Evolutionary conservation across 1,140 invertebrate species (phyloP), one percentile per base, ranked within the genome.

Genomic region (Hirudo medicinalis): DNA sequence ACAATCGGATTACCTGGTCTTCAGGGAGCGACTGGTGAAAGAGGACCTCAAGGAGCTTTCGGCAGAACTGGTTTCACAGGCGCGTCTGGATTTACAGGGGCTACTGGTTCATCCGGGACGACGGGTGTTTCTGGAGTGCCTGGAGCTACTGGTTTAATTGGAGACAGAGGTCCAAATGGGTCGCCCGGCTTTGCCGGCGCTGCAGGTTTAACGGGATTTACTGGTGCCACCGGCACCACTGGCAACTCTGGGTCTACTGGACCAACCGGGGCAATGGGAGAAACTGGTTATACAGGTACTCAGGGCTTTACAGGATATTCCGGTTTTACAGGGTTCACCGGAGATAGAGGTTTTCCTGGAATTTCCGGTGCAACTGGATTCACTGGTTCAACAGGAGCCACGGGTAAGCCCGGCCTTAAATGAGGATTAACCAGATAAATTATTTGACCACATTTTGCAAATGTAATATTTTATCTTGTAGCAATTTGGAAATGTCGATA

Each of bases 51-150:
- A 19, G 69, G 69, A 20, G 40, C 9, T 36, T 1, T 1, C 6
- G 69, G 69, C 11, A 19, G 11, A 25, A 49, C 69, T 22, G 69
- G 69, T 70, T 25, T 19, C 43, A 70, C 69, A 54, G 69, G 69
- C 27, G 17, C 49, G 13, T 27, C 53, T 49, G 69, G 69, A 49
- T 25, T 25, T 49, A 49, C 69, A 2, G 67, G 67, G 2, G 40
- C 67, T 1, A 43, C 67, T 17, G 69, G 69, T n/a, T 20, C 29
- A 53, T 49, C 69, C 32, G 69, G 69, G 17, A 19, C 8, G 9
- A 13, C 69, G 19, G 69, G 69, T 27, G 36, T 13, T 20, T n/a
- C 43, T 4, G 69, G 69, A 22, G 3, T 25, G 4, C 43, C 36
- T 2, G 69, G 69, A 43, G n/a, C 49, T 53, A 43, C 32, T 0